These are phyloP conservation scores for Cossypha polioptera DNA, from an alignment of 2,797 vertebrate species.

Conservation along the genomic window DNA sequence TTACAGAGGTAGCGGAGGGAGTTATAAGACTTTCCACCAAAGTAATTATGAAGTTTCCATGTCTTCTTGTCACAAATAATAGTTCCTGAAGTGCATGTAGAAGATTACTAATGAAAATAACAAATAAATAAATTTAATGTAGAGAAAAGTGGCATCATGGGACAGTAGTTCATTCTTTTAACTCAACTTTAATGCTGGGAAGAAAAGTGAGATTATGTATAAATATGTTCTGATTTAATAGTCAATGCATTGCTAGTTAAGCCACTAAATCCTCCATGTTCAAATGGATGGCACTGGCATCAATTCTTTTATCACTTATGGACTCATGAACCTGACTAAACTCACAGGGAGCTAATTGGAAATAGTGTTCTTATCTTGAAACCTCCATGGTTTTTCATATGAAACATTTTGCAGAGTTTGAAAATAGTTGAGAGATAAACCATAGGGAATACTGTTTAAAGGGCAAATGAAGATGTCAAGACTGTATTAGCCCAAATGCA, in stretches of 20 bases:
- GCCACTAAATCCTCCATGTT: not conserved
- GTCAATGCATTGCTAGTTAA: not conserved
- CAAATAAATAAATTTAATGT: not conserved
- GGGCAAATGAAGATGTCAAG: not conserved
- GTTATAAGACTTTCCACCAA: not conserved
- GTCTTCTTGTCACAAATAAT: not conserved
- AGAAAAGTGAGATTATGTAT: not conserved
- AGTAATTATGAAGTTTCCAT: not conserved
- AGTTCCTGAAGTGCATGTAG: not conserved
- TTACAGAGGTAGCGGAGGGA: not conserved
- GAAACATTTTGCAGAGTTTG: not conserved
- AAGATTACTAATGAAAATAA: not conserved
- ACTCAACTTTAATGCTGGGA: not conserved
- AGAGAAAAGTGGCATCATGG: not conserved
- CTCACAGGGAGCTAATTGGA: not conserved
- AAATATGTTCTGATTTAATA: not conserved
- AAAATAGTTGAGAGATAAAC: not conserved
- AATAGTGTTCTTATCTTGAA: not conserved
- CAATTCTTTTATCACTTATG: not conserved
- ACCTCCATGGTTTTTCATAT: not conserved
- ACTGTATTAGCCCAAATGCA: not conserved
- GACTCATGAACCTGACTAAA: not conserved
- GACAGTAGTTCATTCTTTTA: not conserved
- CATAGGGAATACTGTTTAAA: not conserved
- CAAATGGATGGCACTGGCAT: not conserved